These are phyloP conservation scores for Anniella stebbinsi DNA, from an alignment of 2,797 vertebrate genomes.

Conservation along the genomic window DNA sequence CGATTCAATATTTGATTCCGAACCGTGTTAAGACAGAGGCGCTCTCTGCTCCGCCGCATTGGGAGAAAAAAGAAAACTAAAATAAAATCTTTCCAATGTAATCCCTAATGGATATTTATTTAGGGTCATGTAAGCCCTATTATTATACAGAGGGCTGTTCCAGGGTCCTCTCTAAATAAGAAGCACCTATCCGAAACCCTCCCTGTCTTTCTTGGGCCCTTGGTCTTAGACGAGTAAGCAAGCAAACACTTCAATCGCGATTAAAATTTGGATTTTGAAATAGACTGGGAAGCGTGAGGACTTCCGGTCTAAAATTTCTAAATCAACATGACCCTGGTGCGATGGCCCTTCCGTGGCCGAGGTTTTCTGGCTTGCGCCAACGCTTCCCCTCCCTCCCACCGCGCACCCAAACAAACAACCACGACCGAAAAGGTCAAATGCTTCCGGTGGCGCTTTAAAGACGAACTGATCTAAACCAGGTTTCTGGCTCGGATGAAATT, in stretches of 20 bases:
- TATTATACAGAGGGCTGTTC: background rate
- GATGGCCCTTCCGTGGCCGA: background rate
- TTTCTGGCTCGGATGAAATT: background rate
- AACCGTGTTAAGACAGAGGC: background rate
- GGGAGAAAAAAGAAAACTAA: background rate
- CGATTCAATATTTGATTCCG: background rate
- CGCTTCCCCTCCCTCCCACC: background rate
- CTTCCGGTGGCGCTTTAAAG: background rate
- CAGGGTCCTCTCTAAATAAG: no score
- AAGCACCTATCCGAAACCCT: background rate
- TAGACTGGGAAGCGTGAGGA: background rate
- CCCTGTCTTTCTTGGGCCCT: background rate
- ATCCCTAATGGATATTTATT: background rate
- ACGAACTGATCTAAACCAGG: background rate
- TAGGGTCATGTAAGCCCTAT: no score
- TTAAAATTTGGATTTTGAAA: background rate
- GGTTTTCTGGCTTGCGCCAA: no score
- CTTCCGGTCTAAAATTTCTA: no score
- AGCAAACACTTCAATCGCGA: no score
- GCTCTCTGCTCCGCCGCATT: no score
- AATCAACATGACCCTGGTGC: background rate
- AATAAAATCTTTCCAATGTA: background rate
- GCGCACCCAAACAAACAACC: no score
- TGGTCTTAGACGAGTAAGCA: background rate
- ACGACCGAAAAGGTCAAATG: background rate